Base-by-base conservation (phyloP, 2,888 invertebrate species). In the Caenorhabditis japonica region DNA sequence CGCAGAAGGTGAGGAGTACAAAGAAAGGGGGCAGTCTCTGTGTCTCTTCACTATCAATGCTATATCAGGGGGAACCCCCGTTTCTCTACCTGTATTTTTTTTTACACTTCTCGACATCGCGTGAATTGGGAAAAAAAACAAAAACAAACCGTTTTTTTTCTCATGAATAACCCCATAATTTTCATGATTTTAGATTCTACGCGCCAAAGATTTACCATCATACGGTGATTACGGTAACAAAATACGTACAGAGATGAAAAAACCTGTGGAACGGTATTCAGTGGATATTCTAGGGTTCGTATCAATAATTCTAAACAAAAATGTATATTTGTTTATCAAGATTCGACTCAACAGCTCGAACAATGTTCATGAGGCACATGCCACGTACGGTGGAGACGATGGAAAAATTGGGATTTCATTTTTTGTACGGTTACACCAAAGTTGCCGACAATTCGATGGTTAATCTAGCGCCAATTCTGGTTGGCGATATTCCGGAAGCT, bases 401-500 rank as follows among this genome's bases (percentile, higher is more conserved):
- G 53, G 89, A 90, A 66, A 88, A 91, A 15, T 90, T 93, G 71
- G 90, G 91, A 13, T 92, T 92, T 38, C 90, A 93, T 53, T 94
- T 94, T 87, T 90, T 96, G 87, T 88, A 92, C 78, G 96, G 95
- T 4, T 95, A 94, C 88, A 94, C 93, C 87, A 96, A 95, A 90
- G 93, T 96, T 8, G 96, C 92, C 3, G 95, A 95, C 88, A 96
- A 95, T 88, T 95, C 95, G 0, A 95, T 93, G 87, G 94, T 94
- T 0, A 96, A 96, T 88, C 88, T 96, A 68, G 91, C 93, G 7
- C 93, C 95, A 0, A 91, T 94, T 74, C 89, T 95, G 12, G 91
- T 92, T 0, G 95, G 95, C 5, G 74, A 79, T n/a, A 53, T 76
- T 15, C 62, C 59, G 27, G 75, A 72, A 27, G 79, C 76, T 2